Conservation (phyloP, 35 echinoderm and acorn worm genomes). For the Hemicentrotus pulcherrimus region DNA sequence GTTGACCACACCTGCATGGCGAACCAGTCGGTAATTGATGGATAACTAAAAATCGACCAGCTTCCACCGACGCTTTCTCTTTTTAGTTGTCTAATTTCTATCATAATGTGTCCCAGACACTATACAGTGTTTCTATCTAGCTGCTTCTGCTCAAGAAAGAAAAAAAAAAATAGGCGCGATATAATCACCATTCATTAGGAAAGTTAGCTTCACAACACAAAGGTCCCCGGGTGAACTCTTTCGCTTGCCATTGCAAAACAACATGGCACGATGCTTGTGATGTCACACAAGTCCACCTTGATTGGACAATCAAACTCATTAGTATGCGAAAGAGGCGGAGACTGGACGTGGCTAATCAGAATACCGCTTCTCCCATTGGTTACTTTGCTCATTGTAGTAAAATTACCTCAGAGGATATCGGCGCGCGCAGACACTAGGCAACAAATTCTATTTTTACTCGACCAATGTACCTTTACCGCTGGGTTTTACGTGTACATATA, state of each 20-base stretch:
- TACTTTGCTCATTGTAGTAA: constrained; percentile 44
- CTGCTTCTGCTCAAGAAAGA: neutral
- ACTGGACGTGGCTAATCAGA: neutral
- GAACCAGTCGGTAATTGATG: neutral
- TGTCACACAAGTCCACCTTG: neutral
- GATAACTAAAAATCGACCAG: neutral
- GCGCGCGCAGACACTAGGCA: constrained; percentile 48
- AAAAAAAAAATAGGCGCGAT: neutral
- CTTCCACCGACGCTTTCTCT: neutral
- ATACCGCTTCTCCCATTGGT: constrained; percentile 18
- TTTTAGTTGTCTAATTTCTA: neutral
- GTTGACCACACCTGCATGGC: neutral
- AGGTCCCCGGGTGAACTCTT: constrained; percentile 16
- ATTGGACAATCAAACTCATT: neutral
- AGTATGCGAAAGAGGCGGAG: neutral
- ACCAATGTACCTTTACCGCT: constrained; percentile 24
- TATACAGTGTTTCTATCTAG: neutral
- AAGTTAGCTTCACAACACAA: neutral
- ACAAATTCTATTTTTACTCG: constrained; percentile 54
- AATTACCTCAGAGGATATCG: constrained; percentile 16
- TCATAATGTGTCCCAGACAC: neutral
- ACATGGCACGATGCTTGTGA: constrained; percentile 23
- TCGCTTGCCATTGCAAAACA: constrained; percentile 23
- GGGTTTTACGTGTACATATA: neutral
- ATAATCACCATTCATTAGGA: neutral